Base-by-base conservation (phyloP, 1,140 invertebrate species). In the Drosophila sulfurigaster region DNA sequence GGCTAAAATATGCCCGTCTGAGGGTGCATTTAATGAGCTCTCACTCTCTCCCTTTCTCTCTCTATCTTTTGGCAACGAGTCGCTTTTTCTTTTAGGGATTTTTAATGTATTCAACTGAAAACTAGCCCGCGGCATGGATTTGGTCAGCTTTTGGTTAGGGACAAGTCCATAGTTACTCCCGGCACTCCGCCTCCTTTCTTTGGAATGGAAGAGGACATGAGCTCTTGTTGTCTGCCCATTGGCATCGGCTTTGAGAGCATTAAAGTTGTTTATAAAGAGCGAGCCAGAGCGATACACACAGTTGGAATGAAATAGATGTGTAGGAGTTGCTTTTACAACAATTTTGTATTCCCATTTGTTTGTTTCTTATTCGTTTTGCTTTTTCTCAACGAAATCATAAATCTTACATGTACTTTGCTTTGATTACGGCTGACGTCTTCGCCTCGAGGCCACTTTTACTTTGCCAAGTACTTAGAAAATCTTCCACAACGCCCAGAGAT, bases 101-200 rank as follows among this genome's bases (percentile, higher is more conserved):
- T 75, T 75, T 62, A 78, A 78, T 75, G 71, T 75, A 68, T 78
- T 71, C 65, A 76, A 78, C 57, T 66, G 51, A 78, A 81, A 79
- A 78, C 78, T 81, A 81, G 76, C 78, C 75, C 20, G 66, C 54
- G 76, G 78, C 62, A 7, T 30, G 58, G 59, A 64, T 73, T 76
- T 60, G 78, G 75, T 74, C 70, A 80, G 75, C 70, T 66, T 75
- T 54, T 63, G 64, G 45, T 71, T 49, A 48, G 13, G 54, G 45
- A 62, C 54, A 70, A 43, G 58, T 6, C 30, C 11, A 15, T 49
- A 57, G 67, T 35, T 45, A 43, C 56, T 11, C 38, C 20, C 11
- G 25, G 46, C 60, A 13, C 16, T 43, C 13, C 20, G 4, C 16
- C 15, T 6, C 15, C 8, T 10, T 10, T 2, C 35, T 38, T 20